phyloP scores from a whole-genome alignment of 2,888 invertebrate species.

The Magallana nippona region DNA sequence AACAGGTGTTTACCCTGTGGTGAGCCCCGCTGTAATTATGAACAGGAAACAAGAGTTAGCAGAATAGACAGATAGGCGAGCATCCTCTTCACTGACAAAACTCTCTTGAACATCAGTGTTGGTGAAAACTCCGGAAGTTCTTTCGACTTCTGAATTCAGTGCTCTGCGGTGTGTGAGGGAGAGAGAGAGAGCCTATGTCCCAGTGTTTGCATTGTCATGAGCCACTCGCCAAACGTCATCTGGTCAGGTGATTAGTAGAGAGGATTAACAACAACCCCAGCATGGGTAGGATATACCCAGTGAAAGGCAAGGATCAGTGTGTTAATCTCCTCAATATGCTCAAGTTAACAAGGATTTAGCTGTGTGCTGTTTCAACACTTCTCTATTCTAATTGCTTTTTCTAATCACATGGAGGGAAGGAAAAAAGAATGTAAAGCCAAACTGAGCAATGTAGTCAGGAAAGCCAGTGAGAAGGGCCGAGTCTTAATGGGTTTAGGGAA shows the following conservation, averaged over 20 bases:
- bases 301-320: conserved; percentile 10
- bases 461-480: conserved; percentile 16
- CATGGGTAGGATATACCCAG: conserved; percentile 31
- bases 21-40: conserved; percentile 36
- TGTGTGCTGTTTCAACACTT: conserved; percentile 17
- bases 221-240: conserved; percentile 13
- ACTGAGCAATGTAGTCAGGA: conserved; percentile 27
- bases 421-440: conserved; percentile 35
- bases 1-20: conserved; percentile 40
- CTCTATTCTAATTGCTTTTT: conserved; percentile 12
- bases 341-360: conserved; percentile 12
- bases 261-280: conserved; percentile 7
- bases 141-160: not conserved
- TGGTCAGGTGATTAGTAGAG: not conserved
- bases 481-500: conserved; percentile 30
- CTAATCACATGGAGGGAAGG: conserved; percentile 25
- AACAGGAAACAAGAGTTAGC: conserved; percentile 40
- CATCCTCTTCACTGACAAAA: conserved; percentile 30
- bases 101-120: conserved; percentile 33
- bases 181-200: not conserved
- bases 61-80: conserved; percentile 35
- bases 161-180: not conserved
- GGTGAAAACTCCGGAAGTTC: conserved; percentile 20
- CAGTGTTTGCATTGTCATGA: not conserved
- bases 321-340: conserved; percentile 10